Evolutionary conservation across 53 echinoderm and acorn worm genomes (phyloP).

Genomic region (Holothuria leucospilota): DNA sequence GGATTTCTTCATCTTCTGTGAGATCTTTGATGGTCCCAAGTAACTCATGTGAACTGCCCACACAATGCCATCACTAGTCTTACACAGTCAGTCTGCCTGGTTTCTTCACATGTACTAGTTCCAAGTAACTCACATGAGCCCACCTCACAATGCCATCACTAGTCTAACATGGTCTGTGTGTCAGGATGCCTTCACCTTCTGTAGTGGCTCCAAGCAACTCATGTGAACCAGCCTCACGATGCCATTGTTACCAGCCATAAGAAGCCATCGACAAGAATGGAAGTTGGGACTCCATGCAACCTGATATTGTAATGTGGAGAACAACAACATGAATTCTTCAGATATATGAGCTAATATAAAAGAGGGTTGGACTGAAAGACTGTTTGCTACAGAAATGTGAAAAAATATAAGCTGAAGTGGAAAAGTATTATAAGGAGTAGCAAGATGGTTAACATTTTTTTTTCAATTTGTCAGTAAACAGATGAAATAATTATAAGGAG

Average conservation of each 20-base stretch:
- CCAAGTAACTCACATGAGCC: neutral
- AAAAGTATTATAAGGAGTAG: no score
- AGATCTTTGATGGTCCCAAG: neutral
- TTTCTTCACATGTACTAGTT: neutral
- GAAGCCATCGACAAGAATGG: constrained; percentile 18
- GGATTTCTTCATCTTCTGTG: neutral
- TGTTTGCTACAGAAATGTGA: neutral
- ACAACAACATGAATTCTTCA: neutral
- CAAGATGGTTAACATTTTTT: no score
- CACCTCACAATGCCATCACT: constrained; percentile 1
- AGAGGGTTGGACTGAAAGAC: neutral
- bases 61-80: neutral
- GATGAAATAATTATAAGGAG: no score
- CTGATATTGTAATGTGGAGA: neutral
- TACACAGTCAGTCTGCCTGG: no score
- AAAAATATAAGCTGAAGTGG: no score
- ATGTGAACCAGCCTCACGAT: constrained; percentile 12
- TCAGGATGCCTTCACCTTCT: neutral
- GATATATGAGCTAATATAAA: neutral
- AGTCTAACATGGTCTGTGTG: no score
- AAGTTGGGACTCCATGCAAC: constrained; percentile 30
- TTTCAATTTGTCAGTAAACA: no score
- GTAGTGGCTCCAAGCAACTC: neutral
- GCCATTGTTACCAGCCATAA: constrained; percentile 21
- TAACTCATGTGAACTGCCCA: neutral